Conservation (phyloP, 2,888 invertebrate species). For the Philhelius pedissequus region DNA sequence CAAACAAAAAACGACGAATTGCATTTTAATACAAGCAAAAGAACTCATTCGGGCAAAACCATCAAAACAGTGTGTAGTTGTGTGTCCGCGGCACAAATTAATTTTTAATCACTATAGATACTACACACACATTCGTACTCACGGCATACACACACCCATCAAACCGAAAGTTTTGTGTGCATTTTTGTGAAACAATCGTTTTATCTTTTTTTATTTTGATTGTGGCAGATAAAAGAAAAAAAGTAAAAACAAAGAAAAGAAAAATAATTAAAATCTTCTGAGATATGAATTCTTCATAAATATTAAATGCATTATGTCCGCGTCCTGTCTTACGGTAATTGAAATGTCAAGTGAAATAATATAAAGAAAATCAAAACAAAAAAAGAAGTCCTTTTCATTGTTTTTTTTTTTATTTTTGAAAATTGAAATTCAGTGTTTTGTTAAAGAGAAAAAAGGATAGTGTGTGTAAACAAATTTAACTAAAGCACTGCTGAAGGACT, state of each 20-base stretch:
- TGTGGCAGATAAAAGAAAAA: neutral
- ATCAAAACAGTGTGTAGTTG: constrained; percentile 26
- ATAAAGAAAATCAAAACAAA: neutral
- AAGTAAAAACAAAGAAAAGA: neutral
- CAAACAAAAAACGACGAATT: constrained; percentile 17
- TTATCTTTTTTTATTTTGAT: neutral
- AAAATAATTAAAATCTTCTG: constrained; percentile 16
- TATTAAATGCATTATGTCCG: constrained; percentile 33
- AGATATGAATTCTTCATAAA: constrained; percentile 14
- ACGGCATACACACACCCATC: neutral
- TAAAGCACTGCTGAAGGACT: constrained; percentile 4
- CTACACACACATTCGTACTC: neutral
- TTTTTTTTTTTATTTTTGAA: too few species aligned
- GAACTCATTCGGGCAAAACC: constrained; percentile 13
- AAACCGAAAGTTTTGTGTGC: neutral
- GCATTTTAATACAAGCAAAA: neutral
- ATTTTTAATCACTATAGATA: constrained; percentile 33
- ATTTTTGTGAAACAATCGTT: constrained; percentile 4
- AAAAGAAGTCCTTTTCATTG: neutral
- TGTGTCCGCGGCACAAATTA: constrained; percentile 39
- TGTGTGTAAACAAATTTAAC: constrained; percentile 54
- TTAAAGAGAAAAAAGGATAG: neutral
- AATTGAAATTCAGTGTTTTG: constrained; percentile 16
- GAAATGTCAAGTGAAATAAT: constrained; percentile 31
- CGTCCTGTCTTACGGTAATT: constrained; percentile 28